These are phyloP conservation scores for Xiphophorus maculatus DNA, from an alignment of 2,113 vertebrate genomes.

Conservation along the genomic window DNA sequence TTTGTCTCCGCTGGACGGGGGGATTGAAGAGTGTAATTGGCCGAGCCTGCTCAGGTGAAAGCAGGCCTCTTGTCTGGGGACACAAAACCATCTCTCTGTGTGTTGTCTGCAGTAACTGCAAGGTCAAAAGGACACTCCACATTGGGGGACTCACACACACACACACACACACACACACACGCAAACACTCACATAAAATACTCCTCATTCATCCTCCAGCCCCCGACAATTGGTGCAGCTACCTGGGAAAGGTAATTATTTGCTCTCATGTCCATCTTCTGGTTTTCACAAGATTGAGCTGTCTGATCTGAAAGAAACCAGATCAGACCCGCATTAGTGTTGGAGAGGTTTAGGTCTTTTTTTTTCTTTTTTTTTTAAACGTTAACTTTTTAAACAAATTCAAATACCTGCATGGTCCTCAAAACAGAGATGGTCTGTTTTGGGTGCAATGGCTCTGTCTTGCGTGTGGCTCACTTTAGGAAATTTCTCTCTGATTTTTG, in stretches of 20 bases:
- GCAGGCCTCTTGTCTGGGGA: conserved; percentile 78
- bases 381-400: background rate
- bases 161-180: conserved; percentile 39
- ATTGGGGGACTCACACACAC: conserved; percentile 42
- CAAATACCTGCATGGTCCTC: background rate
- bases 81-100: conserved; percentile 74
- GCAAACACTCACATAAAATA: conserved; percentile 45
- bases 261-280: conserved; percentile 69
- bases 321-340: background rate
- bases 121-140: conserved; percentile 75
- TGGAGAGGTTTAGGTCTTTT: background rate
- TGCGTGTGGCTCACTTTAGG: too few species aligned
- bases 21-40: conserved; percentile 57
- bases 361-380: background rate
- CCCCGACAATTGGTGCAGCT: conserved; percentile 61
- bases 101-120: conserved; percentile 56
- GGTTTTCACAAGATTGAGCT: conserved; percentile 52
- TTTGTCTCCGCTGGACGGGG: conserved; percentile 58
- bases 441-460: too few species aligned
- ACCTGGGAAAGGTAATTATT: conserved; percentile 79
- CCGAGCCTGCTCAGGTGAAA: conserved; percentile 71
- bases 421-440: too few species aligned
- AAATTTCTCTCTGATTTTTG: background rate
- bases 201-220: conserved; percentile 69
- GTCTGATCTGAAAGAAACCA: conserved; percentile 41